Evolutionary conservation across 2,797 vertebrate species (phyloP).

Genomic region (Pangasius larnaudii): DNA sequence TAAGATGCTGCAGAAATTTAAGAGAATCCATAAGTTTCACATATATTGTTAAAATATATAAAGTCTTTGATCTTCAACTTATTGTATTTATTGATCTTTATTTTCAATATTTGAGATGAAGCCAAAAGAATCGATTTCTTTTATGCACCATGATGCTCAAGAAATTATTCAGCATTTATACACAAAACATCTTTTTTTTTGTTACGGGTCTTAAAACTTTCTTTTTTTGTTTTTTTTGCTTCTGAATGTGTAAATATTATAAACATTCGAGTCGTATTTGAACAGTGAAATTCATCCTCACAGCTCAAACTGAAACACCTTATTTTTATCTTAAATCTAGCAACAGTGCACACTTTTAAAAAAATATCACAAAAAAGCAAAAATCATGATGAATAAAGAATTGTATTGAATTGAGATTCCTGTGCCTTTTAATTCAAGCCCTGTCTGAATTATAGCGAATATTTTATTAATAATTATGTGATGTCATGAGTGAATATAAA

Average conservation of each 20-base stretch:
- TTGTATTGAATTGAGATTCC: background rate
- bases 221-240: background rate
- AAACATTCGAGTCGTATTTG: background rate
- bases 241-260: background rate
- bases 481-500: constrained; percentile 32
- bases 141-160: background rate
- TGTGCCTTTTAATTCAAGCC: background rate
- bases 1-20: background rate
- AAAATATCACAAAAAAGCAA: background rate
- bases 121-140: background rate
- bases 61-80: background rate
- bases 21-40: background rate
- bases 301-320: background rate
- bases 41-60: background rate
- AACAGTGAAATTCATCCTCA: background rate
- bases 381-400: background rate
- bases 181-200: background rate
- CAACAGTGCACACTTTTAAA: background rate
- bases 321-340: background rate
- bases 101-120: background rate
- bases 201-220: background rate
- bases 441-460: constrained; percentile 1
- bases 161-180: background rate
- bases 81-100: background rate
- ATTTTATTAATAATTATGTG: constrained; percentile 6